These are phyloP conservation scores for Ceraclea dissimilis DNA, from an alignment of 2,888 invertebrate genomes.

Conservation along the genomic window DNA sequence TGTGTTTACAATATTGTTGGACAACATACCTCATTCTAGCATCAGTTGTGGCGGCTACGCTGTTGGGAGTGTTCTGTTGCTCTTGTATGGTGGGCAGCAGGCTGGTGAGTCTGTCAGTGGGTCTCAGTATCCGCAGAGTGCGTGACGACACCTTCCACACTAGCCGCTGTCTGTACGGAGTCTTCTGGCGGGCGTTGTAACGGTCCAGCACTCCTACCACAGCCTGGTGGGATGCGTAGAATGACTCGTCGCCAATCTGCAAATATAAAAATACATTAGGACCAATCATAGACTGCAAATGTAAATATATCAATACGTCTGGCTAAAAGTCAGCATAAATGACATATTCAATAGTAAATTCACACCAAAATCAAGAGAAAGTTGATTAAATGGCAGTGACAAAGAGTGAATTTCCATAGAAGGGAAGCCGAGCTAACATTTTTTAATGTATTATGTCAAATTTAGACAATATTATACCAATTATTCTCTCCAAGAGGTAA, in stretches of 20 bases:
- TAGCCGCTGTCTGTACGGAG: conserved; percentile 62
- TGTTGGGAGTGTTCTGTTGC: conserved; percentile 42
- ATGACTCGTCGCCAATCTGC: conserved; percentile 61
- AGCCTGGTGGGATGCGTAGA: conserved; percentile 53
- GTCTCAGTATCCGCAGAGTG: conserved; percentile 63
- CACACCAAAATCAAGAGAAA: too few relatives aligned
- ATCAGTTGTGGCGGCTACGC: conserved; percentile 28
- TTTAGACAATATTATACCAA: too few relatives aligned
- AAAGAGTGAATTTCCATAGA: too few relatives aligned
- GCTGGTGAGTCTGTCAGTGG: conserved; percentile 65
- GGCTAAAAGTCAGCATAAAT: neutral
- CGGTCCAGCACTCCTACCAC: conserved; percentile 58
- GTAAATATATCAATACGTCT: conserved; percentile 5
- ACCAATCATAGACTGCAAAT: conserved; percentile 18
- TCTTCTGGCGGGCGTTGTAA: conserved; percentile 64
- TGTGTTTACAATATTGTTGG: too few relatives aligned
- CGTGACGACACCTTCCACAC: conserved; percentile 71
- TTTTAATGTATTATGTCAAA: too few relatives aligned
- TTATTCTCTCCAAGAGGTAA: too few relatives aligned
- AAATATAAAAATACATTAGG: conserved; percentile 14
- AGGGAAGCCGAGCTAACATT: too few relatives aligned
- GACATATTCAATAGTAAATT: too few relatives aligned
- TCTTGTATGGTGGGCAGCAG: conserved; percentile 70
- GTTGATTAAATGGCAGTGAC: too few relatives aligned
- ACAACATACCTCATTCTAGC: neutral